Evolutionary conservation across 1,140 invertebrate genomes (phyloP), one percentile per base, ranked within the genome.

Genomic region (Schlechtendalia chinensis): DNA sequence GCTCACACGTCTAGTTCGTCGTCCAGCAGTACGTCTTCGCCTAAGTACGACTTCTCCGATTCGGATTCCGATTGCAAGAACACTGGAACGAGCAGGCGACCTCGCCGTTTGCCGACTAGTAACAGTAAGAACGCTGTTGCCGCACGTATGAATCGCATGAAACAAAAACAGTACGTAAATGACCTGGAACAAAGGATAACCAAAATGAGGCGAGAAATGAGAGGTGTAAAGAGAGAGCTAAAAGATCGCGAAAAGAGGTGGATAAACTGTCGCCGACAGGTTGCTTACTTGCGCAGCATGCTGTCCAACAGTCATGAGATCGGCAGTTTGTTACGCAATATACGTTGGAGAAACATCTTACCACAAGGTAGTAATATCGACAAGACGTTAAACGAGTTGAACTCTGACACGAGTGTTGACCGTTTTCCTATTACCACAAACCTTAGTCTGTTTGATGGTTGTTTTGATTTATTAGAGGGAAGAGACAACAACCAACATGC

Each of bases 371-470:
- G 54, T 61, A 79, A 63, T 79, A 24, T 79, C 16, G 58, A 79
- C 56, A 79, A 59, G 22, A 79, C 75, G 19, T 50, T 79, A 53
- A 79, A 79, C 8, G 75, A 79, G 58, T 79, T 79, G 61, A 79
- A 79, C 58, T 79, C 75, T 61, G 58, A 63, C 1, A 50, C n/a
- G 39, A 79, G 56, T 47, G 12, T 63, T 47, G 75, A 79, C 58
- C 58, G 24, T 16, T 61, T 61, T 79, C 75, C 75, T 63, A 61
- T 63, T 32, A 29, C 24, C 39, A 14, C 58, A 19, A 79, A 17
- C 75, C n/a, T 14, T 63, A 79, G 75, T 79, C 75, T 79, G 39
- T 79, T 79, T 79, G 75, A 79, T 79, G 75, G 75, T 79, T 79
- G 17, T 79, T 79, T 79, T 79, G 58, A 63, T 79, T 79, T 79